Evolutionary conservation across 2,888 invertebrate species (phyloP), one percentile per base, ranked within the genome.

Genomic region (Drosophila pseudotalamancana): DNA sequence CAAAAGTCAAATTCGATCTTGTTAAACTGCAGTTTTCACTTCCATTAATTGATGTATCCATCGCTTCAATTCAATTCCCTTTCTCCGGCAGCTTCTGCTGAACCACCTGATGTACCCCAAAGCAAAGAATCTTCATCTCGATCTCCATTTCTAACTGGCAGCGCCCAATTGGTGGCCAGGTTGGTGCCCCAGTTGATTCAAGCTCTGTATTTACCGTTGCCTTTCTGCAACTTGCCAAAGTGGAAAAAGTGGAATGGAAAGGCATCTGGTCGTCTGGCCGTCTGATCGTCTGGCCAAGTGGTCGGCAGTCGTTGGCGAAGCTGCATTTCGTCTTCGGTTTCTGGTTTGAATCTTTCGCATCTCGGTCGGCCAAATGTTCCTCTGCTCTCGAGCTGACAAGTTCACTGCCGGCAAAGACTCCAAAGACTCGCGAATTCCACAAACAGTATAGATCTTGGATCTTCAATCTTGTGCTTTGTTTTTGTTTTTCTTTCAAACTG

Each of bases 161-260:
- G 25, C 34, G 23, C 48, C 37, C 46, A 34, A 23, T 40, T 40
- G 34, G 8, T 49, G 50, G 59, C 60, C 67, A 56, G n/a, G n/a
- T n/a, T 25, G 66, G 32, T 71, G 71, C 53, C 71, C 71, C 71
- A 66, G 61, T 71, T 71, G 71, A 61, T 54, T 34, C 43, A 18
- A 54, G 71, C 66, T 57, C 34, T 50, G 40, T 45, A 21, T 82
- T 64, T 68, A 72, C 86, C 84, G 73, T 83, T 79, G 59, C 39
- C 48, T 55, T 62, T 64, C 49, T 46, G 55, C 69, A 57, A 53
- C 34, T 66, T 63, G 77, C 73, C 66, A 85, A 73, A 66, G 79
- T 63, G 70, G 70, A 69, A 77, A 80, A 85, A 85, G 79, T 80
- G 83, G 86, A 80, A 82, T 80, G 83, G 86, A 80, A 80, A 80